phyloP scores from a whole-genome alignment of 2,797 vertebrate genomes.

The Myotis myotis region DNA sequence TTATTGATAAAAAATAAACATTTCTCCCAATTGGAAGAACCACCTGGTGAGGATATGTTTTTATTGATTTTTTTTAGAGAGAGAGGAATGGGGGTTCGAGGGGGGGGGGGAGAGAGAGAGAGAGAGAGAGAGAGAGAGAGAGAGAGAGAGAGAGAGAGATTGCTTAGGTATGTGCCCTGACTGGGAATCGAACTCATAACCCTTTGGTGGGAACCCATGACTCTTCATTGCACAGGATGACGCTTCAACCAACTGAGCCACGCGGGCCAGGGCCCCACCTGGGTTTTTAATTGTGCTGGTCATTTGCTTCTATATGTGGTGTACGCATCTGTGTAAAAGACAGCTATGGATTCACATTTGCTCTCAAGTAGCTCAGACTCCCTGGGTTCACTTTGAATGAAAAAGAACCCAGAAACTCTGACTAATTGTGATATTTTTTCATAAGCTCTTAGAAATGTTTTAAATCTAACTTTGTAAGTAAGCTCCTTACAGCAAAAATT shows the following conservation, averaged over 20 bases:
- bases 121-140: accelerated
- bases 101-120: background rate
- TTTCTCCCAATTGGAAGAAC: background rate
- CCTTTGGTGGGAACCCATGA: too few species aligned
- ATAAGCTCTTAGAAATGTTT: background rate
- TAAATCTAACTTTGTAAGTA: background rate
- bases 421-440: background rate
- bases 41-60: background rate
- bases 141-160: background rate
- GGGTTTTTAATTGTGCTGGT: background rate
- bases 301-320: background rate
- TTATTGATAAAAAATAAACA: background rate
- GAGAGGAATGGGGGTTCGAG: background rate
- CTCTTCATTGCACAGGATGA: background rate
- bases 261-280: accelerated
- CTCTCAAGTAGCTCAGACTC: background rate
- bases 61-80: background rate
- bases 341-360: background rate
- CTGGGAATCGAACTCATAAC: background rate
- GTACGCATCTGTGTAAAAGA: accelerated
- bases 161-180: background rate
- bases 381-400: background rate
- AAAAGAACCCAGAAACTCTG: background rate
- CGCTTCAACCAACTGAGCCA: background rate
- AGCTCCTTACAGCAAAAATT: background rate